Evolutionary conservation across 2,797 vertebrate species (phyloP).

Genomic region (Agapornis canus): DNA sequence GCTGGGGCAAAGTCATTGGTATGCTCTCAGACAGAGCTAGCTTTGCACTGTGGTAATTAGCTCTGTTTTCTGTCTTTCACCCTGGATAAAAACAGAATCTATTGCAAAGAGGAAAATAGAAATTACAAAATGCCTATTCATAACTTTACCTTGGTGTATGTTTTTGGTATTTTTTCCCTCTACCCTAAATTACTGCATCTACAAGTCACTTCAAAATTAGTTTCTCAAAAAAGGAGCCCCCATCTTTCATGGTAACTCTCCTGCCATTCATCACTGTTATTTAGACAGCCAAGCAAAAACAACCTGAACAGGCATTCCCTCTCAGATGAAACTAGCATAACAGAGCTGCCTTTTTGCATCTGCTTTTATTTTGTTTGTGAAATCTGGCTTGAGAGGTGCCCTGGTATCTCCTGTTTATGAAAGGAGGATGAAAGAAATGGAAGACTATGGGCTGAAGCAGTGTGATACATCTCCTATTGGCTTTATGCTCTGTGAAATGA

Average conservation of each 20-base stretch:
- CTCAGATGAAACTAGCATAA: background rate
- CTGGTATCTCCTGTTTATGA: background rate
- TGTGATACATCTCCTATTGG: background rate
- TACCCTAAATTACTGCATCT: background rate
- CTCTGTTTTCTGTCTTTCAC: background rate
- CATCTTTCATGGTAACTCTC: background rate
- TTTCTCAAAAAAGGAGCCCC: background rate
- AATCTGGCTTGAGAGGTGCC: background rate
- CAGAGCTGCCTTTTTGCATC: background rate
- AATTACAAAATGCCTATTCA: background rate
- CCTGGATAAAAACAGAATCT: background rate
- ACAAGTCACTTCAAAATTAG: background rate
- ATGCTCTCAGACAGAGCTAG: background rate
- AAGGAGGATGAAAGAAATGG: background rate
- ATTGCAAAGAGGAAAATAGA: background rate
- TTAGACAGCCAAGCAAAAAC: background rate
- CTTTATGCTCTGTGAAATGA: background rate
- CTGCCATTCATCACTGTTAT: background rate
- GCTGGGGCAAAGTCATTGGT: rapidly evolving
- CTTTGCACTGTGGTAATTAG: background rate
- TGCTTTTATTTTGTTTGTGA: background rate
- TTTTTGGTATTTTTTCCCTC: background rate
- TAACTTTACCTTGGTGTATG: background rate
- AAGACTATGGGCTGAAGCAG: background rate
- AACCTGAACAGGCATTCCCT: background rate